Conservation (phyloP, 2,888 invertebrate genomes). For the Chesias legatella region DNA sequence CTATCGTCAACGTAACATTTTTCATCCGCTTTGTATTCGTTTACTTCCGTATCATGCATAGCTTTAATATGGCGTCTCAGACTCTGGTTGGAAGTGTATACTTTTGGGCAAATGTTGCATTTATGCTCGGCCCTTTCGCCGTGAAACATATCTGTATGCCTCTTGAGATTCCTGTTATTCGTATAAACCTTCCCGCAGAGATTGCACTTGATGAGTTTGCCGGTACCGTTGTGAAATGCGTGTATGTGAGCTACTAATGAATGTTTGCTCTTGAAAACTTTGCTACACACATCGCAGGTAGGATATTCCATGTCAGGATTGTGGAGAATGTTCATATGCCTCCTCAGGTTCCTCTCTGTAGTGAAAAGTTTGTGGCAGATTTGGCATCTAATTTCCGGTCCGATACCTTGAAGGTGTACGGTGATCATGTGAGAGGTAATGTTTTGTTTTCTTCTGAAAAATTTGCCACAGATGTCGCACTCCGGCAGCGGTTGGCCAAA, state of each 20-base stretch:
- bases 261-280: constrained; percentile 51
- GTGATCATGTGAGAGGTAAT: constrained; percentile 63
- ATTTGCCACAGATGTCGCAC: constrained; percentile 61
- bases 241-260: constrained; percentile 53
- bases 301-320: constrained; percentile 50
- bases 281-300: constrained; percentile 54
- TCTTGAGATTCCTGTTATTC: constrained; percentile 51
- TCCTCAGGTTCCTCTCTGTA: constrained; percentile 52
- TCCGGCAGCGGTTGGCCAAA: constrained; percentile 52
- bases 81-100: constrained; percentile 59
- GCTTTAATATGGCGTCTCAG: constrained; percentile 47
- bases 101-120: constrained; percentile 59
- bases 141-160: constrained; percentile 58
- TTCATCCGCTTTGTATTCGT: constrained; percentile 6
- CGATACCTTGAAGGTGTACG: constrained; percentile 50
- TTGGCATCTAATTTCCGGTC: constrained; percentile 43
- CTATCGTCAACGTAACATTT: constrained; percentile 8
- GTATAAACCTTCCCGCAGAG: constrained; percentile 55
- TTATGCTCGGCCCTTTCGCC: constrained; percentile 47
- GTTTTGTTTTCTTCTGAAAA: constrained; percentile 64
- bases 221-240: constrained; percentile 34
- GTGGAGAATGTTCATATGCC: constrained; percentile 55
- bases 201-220: constrained; percentile 44
- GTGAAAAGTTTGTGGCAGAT: constrained; percentile 54
- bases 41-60: constrained; percentile 38